A percentile compares a stretch with the other conserved stretches of the same genome.
Conservation (phyloP, 2,797 vertebrate genomes). For the Sebastes jordani region DNA sequence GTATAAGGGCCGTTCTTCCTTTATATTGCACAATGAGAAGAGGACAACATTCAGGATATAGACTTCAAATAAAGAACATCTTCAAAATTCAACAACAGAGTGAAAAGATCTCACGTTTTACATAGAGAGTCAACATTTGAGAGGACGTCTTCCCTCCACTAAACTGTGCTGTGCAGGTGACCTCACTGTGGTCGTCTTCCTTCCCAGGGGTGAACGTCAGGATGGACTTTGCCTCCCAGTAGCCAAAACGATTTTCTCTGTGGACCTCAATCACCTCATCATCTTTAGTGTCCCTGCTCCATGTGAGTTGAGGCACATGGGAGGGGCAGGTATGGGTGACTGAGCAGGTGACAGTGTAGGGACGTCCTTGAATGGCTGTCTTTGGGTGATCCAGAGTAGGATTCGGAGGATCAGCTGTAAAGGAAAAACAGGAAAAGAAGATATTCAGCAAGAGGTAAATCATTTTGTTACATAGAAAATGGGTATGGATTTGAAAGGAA, state of each 20-base stretch:
- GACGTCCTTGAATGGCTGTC: slow-evolving; percentile 19
- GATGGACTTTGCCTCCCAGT: slow-evolving; percentile 63
- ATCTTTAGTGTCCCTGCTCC: background rate
- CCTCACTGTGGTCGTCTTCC: slow-evolving; percentile 44
- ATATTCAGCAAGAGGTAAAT: background rate
- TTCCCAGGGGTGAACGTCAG: slow-evolving; percentile 46
- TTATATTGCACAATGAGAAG: background rate
- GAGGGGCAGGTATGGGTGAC: slow-evolving; percentile 66
- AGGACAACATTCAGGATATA: background rate
- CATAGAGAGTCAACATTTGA: background rate
- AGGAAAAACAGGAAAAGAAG: background rate
- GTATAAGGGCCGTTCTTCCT: background rate
- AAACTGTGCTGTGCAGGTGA: slow-evolving; percentile 62
- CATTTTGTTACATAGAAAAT: background rate
- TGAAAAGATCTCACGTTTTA: slow-evolving; percentile 68
- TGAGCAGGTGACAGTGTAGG: slow-evolving; percentile 57
- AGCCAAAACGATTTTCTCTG: slow-evolving; percentile 2
- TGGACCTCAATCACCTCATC: background rate
- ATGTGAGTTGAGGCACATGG: slow-evolving; percentile 54
- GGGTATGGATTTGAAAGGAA: background rate
- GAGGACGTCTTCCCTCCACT: rapidly evolving
- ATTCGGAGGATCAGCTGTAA: slow-evolving; percentile 14
- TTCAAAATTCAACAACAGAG: background rate
- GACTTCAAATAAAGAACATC: background rate
- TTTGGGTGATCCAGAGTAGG: background rate